Evolutionary conservation across 2,888 invertebrate species (phyloP), one percentile per base, ranked within the genome.

Genomic region (Hypselothyrea guttata): DNA sequence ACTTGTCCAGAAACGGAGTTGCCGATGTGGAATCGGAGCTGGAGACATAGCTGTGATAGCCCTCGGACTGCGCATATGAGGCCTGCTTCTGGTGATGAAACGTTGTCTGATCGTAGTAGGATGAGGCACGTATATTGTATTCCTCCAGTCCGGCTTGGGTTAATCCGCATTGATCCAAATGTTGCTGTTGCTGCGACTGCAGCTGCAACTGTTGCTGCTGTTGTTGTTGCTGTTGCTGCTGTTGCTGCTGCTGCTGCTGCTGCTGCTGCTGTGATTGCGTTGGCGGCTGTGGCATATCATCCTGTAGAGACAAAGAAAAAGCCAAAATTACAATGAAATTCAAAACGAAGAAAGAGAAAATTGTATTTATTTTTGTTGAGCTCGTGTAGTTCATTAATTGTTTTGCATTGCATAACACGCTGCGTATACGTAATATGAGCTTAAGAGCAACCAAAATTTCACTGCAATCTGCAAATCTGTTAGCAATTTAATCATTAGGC

Each of bases 11-110:
- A 89, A 95, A 94, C 30, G 95, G 95, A 4, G 95, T 95, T 1
- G 95, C 94, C 38, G 93, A 93, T 47, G 93, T 94, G 7, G 94
- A 94, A 88, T 95, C 94, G 33, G 94, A 93, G 84, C 94, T 94
- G 58, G 94, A 94, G 18, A 95, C 94, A 88, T 95, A 95, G 88
- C 94, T 94, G 88, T 95, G 95, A 89, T 95, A 95, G 47, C 94
- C 94, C 90, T 95, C 95, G 48, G 94, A 94, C 84, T 95, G 94
- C 46, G 95, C 95, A 90, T 95, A 95, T 48, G 94, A 94, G 34
- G 93, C 92, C 85, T 94, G 94, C 83, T 94, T 94, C 75, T 94
- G 94, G 87, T 94, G 94, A 74, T 92, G 91, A 76, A 91, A 92
- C 59, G 92, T 63, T 22, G 77, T 92, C 70, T 91, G 91, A 82